Percentiles rank a stretch among this genome's conserved stretches.
Evolutionary conservation across 2,888 invertebrate genomes (phyloP).

Genomic region (Julus scandinavius): DNA sequence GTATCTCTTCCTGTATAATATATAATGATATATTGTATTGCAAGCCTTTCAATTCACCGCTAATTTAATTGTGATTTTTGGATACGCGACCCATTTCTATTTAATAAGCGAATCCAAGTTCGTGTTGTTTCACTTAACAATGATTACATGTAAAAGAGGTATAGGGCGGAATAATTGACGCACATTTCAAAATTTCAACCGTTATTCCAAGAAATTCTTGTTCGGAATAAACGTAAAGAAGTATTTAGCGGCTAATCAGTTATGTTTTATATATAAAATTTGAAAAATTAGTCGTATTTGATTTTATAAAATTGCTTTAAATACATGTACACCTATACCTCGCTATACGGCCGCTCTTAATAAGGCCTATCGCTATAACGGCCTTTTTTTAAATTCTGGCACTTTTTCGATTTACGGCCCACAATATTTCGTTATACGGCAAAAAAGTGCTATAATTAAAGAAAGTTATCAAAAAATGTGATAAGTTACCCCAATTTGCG

Average conservation of each 20-base stretch:
- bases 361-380: no score
- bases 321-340: no score
- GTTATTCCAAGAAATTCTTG: not conserved
- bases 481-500: no score
- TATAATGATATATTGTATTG: not conserved
- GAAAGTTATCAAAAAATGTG: no score
- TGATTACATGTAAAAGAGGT: not conserved
- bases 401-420: no score
- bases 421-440: no score
- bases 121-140: conserved; percentile 17
- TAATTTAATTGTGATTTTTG: conserved; percentile 34
- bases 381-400: no score
- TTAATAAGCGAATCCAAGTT: conserved; percentile 27
- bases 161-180: conserved; percentile 21
- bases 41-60: not conserved
- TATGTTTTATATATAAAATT: no score
- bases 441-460: no score
- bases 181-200: not conserved
- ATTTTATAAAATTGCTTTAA: no score
- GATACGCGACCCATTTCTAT: conserved; percentile 13
- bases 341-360: no score
- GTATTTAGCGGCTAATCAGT: not conserved
- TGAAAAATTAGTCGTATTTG: not conserved
- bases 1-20: not conserved
- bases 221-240: not conserved